These are phyloP conservation scores for Tarsius wallacei DNA, from an alignment of 2,797 vertebrate genomes.

Conservation along the genomic window DNA sequence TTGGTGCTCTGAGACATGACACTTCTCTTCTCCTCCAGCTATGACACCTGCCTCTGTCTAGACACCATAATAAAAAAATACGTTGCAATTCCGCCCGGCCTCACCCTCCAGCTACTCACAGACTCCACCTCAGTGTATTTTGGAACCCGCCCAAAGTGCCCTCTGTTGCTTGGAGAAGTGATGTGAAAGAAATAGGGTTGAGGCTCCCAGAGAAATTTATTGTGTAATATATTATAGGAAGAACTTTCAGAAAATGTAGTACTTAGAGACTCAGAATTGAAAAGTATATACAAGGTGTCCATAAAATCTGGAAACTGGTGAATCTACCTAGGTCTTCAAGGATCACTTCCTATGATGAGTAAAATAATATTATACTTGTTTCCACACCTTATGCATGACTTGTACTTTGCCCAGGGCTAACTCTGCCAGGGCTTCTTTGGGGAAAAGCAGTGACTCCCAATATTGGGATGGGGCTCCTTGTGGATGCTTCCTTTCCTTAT, in stretches of 20 bases:
- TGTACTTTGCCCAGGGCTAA: neutral
- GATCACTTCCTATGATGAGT: neutral
- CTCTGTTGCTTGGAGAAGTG: neutral
- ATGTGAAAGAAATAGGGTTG: neutral
- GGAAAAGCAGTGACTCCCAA: neutral
- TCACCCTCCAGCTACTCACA: neutral
- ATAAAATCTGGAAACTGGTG: neutral
- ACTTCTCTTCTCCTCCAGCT: neutral
- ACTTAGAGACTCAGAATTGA: neutral
- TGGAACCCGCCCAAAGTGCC: neutral
- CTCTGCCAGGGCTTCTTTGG: neutral
- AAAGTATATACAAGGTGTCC: neutral
- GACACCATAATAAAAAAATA: neutral
- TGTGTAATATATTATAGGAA: neutral
- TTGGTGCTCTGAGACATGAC: neutral
- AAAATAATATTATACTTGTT: neutral
- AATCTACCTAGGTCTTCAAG: neutral
- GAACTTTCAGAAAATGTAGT: neutral
- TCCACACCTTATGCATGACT: neutral
- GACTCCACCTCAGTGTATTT: neutral
- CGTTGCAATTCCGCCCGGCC: neutral
- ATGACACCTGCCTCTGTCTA: neutral
- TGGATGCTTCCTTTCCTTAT: neutral
- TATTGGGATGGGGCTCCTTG: neutral
- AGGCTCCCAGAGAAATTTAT: neutral